These are phyloP conservation scores for Eretmochelys imbricata DNA, from an alignment of 2,113 vertebrate species.

Conservation along the genomic window DNA sequence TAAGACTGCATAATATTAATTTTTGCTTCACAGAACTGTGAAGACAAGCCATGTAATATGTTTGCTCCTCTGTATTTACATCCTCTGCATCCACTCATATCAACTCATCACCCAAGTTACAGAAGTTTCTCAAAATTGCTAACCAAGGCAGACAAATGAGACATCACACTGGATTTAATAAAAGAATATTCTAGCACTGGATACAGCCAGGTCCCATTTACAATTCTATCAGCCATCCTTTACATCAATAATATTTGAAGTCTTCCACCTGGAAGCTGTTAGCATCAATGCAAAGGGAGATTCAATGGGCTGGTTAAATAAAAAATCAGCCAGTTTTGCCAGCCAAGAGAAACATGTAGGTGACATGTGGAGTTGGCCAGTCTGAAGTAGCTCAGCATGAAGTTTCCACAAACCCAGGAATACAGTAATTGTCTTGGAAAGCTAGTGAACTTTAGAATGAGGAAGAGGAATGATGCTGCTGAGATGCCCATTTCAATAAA, in stretches of 20 bases:
- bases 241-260: not conserved
- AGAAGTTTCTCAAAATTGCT: slow-evolving; percentile 4
- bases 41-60: not conserved
- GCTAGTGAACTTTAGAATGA: not conserved
- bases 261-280: slow-evolving; percentile 13
- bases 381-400: not conserved
- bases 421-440: slow-evolving; percentile 14
- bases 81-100: not conserved
- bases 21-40: not conserved
- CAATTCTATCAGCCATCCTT: not conserved
- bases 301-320: not conserved
- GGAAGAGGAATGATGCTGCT: not conserved
- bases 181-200: not conserved
- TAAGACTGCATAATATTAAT: rapidly evolving
- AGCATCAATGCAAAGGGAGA: not conserved
- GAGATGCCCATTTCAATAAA: not conserved
- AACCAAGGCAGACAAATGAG: not conserved
- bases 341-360: slow-evolving; percentile 22
- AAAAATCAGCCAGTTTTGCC: not conserved
- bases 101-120: not conserved
- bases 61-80: not conserved
- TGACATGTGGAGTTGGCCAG: not conserved
- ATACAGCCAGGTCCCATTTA: not conserved
- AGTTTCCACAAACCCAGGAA: slow-evolving; percentile 21
- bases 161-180: not conserved